Percentiles rank a stretch among this genome's conserved stretches.
These are phyloP conservation scores for Oscheius sp. DNA, from an alignment of 2,888 invertebrate genomes.

Conservation along the genomic window DNA sequence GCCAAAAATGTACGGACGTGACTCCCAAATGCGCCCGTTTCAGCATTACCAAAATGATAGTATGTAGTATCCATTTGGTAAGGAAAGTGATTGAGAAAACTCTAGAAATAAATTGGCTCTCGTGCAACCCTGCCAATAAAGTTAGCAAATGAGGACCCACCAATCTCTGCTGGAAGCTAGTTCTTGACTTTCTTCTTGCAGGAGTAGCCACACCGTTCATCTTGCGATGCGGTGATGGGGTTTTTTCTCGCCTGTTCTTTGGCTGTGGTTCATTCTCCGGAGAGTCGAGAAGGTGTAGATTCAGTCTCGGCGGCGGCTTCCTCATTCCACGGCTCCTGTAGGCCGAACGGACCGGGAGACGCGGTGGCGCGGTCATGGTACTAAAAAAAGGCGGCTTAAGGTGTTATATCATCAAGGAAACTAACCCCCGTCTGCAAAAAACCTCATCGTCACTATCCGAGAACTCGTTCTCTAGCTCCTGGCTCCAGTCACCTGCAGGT, in stretches of 20 bases:
- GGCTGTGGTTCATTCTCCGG: not conserved
- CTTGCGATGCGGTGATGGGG: no score
- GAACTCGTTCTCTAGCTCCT: not conserved
- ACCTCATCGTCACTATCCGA: constrained; percentile 24
- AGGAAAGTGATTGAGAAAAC: no score
- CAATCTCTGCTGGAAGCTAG: not conserved
- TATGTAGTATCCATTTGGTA: no score
- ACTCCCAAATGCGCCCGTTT: no score
- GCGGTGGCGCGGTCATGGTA: constrained; percentile 20
- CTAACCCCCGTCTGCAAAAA: constrained; percentile 15
- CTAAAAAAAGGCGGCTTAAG: constrained; percentile 1
- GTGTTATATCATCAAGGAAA: not conserved
- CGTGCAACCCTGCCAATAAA: not conserved
- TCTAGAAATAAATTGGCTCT: no score
- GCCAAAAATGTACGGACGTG: no score
- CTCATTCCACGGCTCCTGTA: not conserved
- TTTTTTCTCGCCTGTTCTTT: not conserved
- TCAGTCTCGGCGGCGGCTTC: constrained; percentile 17
- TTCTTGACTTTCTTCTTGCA: not conserved
- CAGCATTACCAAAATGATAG: no score
- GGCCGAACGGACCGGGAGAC: constrained; percentile 2
- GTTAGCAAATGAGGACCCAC: not conserved
- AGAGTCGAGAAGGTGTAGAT: constrained; percentile 24
- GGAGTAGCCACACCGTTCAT: not conserved
- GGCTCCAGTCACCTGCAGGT: constrained; percentile 4